phyloP scores from a whole-genome alignment of 2,888 invertebrate species.

The Flexamia atlantica region DNA sequence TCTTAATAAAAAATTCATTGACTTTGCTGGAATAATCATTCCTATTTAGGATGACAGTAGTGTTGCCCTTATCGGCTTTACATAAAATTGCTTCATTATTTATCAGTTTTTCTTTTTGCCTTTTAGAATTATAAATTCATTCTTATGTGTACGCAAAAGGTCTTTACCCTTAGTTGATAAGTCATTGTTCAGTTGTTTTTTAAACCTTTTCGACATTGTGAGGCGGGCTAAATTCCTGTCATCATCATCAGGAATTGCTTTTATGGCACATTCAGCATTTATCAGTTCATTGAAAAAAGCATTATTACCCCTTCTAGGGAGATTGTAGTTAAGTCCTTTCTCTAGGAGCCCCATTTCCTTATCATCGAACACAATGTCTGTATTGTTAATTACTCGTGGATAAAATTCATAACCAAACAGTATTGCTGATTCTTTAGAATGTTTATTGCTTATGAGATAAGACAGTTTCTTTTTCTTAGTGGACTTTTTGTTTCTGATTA shows the following conservation, averaged over 20 bases:
- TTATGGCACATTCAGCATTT: background rate
- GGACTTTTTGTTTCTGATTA: background rate
- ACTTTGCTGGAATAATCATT: background rate
- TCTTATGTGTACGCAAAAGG: background rate
- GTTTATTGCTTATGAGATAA: background rate
- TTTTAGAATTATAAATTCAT: background rate
- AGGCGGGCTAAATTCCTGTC: background rate
- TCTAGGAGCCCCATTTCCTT: background rate
- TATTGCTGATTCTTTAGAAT: conserved; percentile 23
- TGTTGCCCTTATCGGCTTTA: conserved; percentile 35
- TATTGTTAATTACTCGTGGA: background rate
- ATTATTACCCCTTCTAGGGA: background rate
- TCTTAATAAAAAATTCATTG: background rate
- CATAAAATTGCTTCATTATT: background rate
- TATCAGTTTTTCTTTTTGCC: background rate
- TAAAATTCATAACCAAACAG: conserved; percentile 10
- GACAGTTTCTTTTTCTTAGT: background rate
- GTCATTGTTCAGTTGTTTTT: background rate
- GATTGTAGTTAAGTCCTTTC: conserved; percentile 13
- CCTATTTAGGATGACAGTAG: background rate
- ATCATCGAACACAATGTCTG: conserved; percentile 4
- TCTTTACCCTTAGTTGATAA: background rate
- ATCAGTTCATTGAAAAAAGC: conserved; percentile 4
- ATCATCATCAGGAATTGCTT: conserved; percentile 23
- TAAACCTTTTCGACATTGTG: background rate